phyloP scores from a whole-genome alignment of 2,888 invertebrate genomes.

The Schrankia costaestrigalis region DNA sequence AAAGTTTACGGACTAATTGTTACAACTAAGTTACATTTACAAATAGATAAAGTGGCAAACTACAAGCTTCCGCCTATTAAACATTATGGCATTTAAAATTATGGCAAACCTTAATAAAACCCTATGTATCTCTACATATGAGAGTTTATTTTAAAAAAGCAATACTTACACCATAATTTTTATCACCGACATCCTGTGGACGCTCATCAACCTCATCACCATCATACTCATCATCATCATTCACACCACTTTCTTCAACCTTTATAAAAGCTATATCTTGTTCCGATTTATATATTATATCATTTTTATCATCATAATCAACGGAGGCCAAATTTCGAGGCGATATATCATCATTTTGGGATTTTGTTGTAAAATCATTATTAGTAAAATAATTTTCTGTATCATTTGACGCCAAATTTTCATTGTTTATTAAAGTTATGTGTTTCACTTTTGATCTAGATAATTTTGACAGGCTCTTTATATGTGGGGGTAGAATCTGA shows the following conservation, averaged over 20 bases:
- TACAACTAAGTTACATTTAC: too few species aligned
- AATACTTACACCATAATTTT: constrained; percentile 29
- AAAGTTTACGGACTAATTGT: too few species aligned
- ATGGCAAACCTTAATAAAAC: neutral
- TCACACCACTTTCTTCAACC: constrained; percentile 28
- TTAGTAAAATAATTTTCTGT: neutral
- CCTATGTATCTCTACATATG: neutral
- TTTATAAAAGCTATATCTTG: constrained; percentile 36
- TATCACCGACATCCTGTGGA: constrained; percentile 9
- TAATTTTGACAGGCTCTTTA: too few species aligned
- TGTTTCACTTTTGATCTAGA: too few species aligned
- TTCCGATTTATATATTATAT: neutral
- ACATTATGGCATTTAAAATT: neutral
- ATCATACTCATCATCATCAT: constrained; percentile 6
- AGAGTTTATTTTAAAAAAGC: neutral
- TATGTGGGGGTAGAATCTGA: neutral
- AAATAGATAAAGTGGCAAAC: too few species aligned
- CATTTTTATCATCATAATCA: neutral
- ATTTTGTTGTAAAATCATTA: neutral
- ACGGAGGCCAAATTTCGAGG: neutral
- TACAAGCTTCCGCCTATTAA: too few species aligned
- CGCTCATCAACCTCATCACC: constrained; percentile 17
- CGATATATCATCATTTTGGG: neutral
- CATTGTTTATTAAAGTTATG: neutral
- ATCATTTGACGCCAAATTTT: neutral